Base-by-base conservation (phyloP, 35 echinoderm and acorn worm species). In the Patiria miniata region DNA sequence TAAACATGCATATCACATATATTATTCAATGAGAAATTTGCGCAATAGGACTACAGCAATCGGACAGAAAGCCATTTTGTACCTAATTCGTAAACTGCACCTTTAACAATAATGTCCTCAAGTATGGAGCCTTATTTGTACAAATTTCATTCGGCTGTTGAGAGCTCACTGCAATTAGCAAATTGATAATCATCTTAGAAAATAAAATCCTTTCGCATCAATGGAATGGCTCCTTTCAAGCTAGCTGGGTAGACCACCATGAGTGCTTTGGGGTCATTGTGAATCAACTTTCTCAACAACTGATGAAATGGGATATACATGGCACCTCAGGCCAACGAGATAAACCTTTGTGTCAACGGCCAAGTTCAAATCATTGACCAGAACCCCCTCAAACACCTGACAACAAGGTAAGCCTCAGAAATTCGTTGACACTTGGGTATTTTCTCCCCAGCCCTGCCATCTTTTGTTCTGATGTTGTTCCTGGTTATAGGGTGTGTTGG, bases 281-380 rank as follows among this genome's bases (percentile, higher is more conserved):
- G 65, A 73, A 73, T 36, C 65, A 3, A 10, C 26, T 47, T 47
- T 36, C 65, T 73, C 29, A 73, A 30, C 65, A 73, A 73, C 26
- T 10, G 29, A 30, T 73, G 65, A 28, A 73, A 73, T 34, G 34
- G 26, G 65, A 73, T 73, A 26, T 73, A 2, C 29, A 10, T 73
- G 26, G 26, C 65, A 73, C 65, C 65, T 73, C 29, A 34, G 65
- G 65, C 65, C 65, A 28, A 0, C 14, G 65, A 14, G 65, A 73
- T 73, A 73, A 73, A 73, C 65, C 34, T 73, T 73, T 73, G 65
- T 73, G 65, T 73, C 65, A 73, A 36, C 26, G 65, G 34, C 65
- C 65, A 73, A 73, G 65, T 73, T 30, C 65, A 73, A 18, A 14
- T 73, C 19, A 47, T 73, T 73, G 65, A 73, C 65, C 65, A 73